Percentiles rank a stretch among this genome's conserved stretches.
Evolutionary conservation across 2,113 vertebrate species (phyloP).

Genomic region (Theristicus caerulescens): DNA sequence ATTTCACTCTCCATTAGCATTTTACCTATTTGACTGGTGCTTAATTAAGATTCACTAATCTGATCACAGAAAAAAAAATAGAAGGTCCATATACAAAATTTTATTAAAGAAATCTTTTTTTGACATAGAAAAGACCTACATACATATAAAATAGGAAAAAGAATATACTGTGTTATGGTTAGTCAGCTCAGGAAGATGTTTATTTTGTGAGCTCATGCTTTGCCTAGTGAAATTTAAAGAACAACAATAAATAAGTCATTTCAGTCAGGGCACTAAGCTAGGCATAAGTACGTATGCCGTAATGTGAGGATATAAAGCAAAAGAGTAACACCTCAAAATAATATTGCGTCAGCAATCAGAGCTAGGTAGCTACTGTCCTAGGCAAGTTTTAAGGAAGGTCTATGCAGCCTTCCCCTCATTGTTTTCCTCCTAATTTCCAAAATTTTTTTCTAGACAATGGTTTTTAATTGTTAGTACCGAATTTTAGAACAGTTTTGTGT

Average conservation of each 20-base stretch:
- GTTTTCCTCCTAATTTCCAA: not conserved
- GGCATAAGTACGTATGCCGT: not conserved
- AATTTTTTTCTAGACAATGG: not conserved
- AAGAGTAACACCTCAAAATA: not conserved
- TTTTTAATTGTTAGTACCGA: not conserved
- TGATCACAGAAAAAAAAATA: not conserved
- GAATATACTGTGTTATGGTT: not conserved
- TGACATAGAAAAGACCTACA: not conserved
- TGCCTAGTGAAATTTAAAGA: not conserved
- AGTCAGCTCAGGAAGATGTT: not conserved
- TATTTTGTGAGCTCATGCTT: not conserved
- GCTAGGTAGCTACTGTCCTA: not conserved
- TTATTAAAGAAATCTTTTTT: not conserved
- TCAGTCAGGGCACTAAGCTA: not conserved
- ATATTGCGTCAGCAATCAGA: not conserved
- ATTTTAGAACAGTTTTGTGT: not conserved
- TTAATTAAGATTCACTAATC: not conserved
- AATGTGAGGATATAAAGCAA: not conserved
- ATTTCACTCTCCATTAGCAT: not conserved
- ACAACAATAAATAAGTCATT: not conserved
- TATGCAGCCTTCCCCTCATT: not conserved
- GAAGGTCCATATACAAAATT: not conserved
- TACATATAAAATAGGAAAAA: not conserved
- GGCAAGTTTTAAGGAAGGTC: not conserved
- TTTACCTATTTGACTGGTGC: not conserved